These are phyloP conservation scores for Tenthredo livida DNA, from an alignment of 2,888 invertebrate genomes.

Conservation along the genomic window DNA sequence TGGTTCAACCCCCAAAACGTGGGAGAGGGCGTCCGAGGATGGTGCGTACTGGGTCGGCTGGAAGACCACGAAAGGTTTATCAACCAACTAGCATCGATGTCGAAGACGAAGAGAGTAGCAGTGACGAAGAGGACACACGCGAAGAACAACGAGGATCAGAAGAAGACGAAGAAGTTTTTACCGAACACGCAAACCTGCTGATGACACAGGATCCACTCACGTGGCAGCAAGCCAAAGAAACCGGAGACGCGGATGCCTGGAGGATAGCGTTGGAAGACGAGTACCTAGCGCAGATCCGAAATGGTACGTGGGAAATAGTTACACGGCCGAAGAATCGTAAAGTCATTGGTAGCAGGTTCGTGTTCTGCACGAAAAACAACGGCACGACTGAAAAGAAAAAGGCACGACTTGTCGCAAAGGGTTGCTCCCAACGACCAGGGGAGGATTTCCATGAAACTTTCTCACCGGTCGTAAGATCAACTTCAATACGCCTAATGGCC, in stretches of 20 bases:
- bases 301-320: slow-evolving; percentile 55
- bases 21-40: slow-evolving; percentile 52
- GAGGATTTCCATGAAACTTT: too few species aligned
- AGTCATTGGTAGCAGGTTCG: slow-evolving; percentile 55
- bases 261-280: slow-evolving; percentile 52
- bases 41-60: slow-evolving; percentile 48
- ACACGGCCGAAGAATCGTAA: slow-evolving; percentile 51
- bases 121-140: neutral
- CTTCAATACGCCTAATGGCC: slow-evolving; percentile 40
- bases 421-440: slow-evolving; percentile 14
- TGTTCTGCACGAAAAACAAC: slow-evolving; percentile 54
- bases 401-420: slow-evolving; percentile 55
- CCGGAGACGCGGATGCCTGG: slow-evolving; percentile 47
- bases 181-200: slow-evolving; percentile 27
- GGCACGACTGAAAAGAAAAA: slow-evolving; percentile 23
- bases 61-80: slow-evolving; percentile 53
- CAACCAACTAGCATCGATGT: neutral
- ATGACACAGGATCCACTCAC: slow-evolving; percentile 45
- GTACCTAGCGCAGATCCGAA: slow-evolving; percentile 52
- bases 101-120: neutral
- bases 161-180: neutral
- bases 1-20: slow-evolving; percentile 25
- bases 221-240: slow-evolving; percentile 47
- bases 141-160: neutral
- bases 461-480: too few species aligned